Percentiles rank a stretch among this genome's conserved stretches.
phyloP scores from a whole-genome alignment of 2,797 vertebrate species.

The Masticophis lateralis region DNA sequence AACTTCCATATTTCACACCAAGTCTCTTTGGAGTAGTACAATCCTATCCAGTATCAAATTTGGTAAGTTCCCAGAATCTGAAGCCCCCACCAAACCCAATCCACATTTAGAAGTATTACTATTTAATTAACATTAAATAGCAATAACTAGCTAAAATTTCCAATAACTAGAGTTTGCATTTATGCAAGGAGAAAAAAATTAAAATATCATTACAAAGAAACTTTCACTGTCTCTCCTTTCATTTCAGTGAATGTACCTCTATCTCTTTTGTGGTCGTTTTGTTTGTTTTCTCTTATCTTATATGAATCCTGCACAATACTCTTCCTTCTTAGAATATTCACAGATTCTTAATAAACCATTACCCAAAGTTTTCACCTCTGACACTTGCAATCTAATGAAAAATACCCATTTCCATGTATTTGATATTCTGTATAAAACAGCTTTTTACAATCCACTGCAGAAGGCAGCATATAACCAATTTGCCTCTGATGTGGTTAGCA shows the following conservation, averaged over 20 bases:
- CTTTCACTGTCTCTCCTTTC: neutral
- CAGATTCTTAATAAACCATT: neutral
- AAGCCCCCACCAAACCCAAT: neutral
- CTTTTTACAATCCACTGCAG: neutral
- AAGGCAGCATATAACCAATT: neutral
- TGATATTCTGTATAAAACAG: neutral
- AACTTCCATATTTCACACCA: neutral
- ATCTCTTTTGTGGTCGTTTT: neutral
- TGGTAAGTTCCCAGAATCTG: neutral
- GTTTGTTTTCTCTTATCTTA: neutral
- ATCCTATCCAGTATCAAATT: neutral
- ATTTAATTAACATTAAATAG: neutral
- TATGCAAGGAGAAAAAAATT: neutral
- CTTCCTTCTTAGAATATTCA: neutral
- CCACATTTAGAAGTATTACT: neutral
- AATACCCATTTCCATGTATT: neutral
- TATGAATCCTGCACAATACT: neutral
- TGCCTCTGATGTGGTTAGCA: neutral
- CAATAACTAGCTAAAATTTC: neutral
- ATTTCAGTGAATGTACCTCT: neutral
- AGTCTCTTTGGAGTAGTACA: neutral
- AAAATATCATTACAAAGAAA: neutral
- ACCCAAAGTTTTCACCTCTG: neutral
- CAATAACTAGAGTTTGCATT: neutral
- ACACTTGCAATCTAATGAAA: neutral